Percentiles rank a stretch among this genome's conserved stretches.
Evolutionary conservation across 1,140 invertebrate species (phyloP).

Genomic region (Chelonus insularis): DNA sequence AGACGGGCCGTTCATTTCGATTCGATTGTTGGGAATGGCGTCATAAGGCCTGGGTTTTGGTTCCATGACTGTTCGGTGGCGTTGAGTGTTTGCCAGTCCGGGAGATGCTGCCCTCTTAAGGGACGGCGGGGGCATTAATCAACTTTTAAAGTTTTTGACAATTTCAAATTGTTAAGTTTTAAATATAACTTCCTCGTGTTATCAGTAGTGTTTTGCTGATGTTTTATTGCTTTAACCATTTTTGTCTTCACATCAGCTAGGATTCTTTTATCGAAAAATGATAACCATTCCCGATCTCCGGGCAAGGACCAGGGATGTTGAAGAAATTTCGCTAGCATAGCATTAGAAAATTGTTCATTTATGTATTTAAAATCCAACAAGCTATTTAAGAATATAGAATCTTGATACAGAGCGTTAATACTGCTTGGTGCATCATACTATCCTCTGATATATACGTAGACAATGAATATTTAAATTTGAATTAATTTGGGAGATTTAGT

Average conservation of each 20-base stretch:
- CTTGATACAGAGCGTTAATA: conserved; percentile 30
- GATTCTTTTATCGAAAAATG: conserved; percentile 18
- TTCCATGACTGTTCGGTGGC: too few species aligned
- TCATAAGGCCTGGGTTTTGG: too few species aligned
- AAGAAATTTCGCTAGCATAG: conserved; percentile 10
- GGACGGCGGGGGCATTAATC: too few species aligned
- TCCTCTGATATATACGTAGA: conserved; percentile 35
- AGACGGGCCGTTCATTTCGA: too few species aligned
- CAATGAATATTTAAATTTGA: conserved; percentile 38
- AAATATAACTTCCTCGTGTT: conserved; percentile 8
- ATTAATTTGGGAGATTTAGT: conserved; percentile 35
- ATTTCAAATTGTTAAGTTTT: not conserved
- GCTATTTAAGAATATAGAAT: conserved; percentile 3
- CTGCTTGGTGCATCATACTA: conserved; percentile 34
- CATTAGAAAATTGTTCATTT: conserved; percentile 14
- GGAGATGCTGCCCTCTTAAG: too few species aligned
- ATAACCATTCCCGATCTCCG: conserved; percentile 7
- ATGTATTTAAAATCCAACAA: conserved; percentile 1
- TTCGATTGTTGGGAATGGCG: too few species aligned
- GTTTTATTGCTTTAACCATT: conserved; percentile 24
- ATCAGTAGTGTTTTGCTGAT: not conserved
- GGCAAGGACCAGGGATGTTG: conserved; percentile 18
- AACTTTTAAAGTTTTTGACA: too few species aligned
- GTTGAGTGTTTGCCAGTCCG: too few species aligned
- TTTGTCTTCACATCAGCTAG: conserved; percentile 8